Conservation (phyloP, 1,140 invertebrate genomes). For the Thaumetopoea pityocampa region DNA sequence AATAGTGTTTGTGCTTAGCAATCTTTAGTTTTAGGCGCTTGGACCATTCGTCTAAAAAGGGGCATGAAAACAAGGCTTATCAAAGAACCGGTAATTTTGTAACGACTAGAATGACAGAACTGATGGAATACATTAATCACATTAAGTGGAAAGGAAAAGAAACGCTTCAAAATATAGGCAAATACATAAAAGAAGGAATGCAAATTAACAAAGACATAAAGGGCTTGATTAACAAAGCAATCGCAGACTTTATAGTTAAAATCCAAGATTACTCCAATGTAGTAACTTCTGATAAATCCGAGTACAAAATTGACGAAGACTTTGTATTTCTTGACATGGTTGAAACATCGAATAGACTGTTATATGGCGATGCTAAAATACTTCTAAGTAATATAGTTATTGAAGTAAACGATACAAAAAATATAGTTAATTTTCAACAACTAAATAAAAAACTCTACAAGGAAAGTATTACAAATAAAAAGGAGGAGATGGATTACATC, state of each 20-base stretch:
- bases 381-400: constrained; percentile 4
- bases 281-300: not conserved
- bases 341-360: constrained; percentile 1
- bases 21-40: too few species aligned
- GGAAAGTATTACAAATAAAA: not conserved
- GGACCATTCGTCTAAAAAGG: not conserved
- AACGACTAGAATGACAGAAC: not conserved
- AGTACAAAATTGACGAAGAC: not conserved
- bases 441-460: not conserved
- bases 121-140: not conserved
- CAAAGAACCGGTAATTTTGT: too few species aligned
- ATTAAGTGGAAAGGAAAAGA: not conserved
- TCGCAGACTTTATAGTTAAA: not conserved
- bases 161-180: not conserved
- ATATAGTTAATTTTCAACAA: not conserved
- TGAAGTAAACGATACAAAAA: not conserved
- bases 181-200: not conserved
- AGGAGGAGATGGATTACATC: constrained; percentile 4
- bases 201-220: not conserved
- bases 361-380: constrained; percentile 4
- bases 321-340: constrained; percentile 13
- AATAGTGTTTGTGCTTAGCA: too few species aligned
- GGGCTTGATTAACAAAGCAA: not conserved
- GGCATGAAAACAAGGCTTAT: not conserved
- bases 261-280: not conserved